Percentiles rank a stretch among this genome's conserved stretches.
Evolutionary conservation across 2,888 invertebrate genomes (phyloP).

Genomic region (Papilio protenor): DNA sequence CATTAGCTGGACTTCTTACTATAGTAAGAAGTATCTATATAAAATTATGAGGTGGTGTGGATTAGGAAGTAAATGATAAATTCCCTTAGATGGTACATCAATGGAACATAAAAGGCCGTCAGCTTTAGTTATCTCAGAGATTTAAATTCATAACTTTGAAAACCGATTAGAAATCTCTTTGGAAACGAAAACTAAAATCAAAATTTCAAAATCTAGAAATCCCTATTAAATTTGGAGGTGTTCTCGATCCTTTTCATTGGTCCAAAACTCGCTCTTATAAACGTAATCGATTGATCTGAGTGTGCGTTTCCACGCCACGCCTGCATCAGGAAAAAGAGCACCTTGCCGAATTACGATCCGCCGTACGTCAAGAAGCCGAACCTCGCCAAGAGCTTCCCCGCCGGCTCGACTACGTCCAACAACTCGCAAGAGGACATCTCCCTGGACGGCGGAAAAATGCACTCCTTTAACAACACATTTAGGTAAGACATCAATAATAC

Average conservation of each 20-base stretch:
- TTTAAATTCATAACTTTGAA: constrained; percentile 45
- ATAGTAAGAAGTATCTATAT: too few species aligned
- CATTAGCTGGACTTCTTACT: neutral
- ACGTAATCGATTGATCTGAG: constrained; percentile 84
- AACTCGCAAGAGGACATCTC: constrained; percentile 92
- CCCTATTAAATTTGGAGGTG: constrained; percentile 55
- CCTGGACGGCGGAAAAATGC: constrained; percentile 92
- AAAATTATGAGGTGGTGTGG: neutral
- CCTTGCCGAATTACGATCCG: constrained; percentile 94
- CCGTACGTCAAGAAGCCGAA: constrained; percentile 93
- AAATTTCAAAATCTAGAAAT: constrained; percentile 49
- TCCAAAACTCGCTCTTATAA: constrained; percentile 65
- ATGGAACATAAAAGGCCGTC: constrained; percentile 36
- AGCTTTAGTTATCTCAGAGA: constrained; percentile 52
- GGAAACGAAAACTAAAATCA: constrained; percentile 57
- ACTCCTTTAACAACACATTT: constrained; percentile 91
- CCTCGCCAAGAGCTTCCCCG: constrained; percentile 88
- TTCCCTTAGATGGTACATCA: neutral
- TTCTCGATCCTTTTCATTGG: constrained; percentile 62
- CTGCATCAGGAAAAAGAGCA: constrained; percentile 92
- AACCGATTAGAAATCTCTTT: constrained; percentile 44
- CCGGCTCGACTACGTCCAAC: constrained; percentile 86
- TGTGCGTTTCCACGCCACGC: constrained; percentile 84
- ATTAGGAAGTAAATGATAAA: neutral
- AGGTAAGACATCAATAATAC: constrained; percentile 82